Conservation (phyloP, 53 echinoderm and acorn worm genomes). For the Hippasteria phrygiana region DNA sequence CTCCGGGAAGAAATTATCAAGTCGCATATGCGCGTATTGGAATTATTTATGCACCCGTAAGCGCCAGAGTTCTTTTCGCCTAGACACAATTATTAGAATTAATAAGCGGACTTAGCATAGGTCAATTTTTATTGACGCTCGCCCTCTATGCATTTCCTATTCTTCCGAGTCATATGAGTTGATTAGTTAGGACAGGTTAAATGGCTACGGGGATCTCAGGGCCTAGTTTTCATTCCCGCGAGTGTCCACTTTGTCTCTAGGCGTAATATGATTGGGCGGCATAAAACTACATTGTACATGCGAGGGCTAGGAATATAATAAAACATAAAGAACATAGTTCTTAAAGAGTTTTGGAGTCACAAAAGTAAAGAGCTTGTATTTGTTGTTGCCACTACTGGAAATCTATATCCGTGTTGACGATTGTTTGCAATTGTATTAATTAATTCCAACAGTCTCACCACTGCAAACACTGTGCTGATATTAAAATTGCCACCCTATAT, state of each 20-base stretch:
- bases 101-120: not conserved
- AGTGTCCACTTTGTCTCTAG: not conserved
- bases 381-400: too few species aligned
- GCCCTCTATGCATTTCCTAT: conserved; percentile 38
- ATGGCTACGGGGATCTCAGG: not conserved
- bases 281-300: too few species aligned
- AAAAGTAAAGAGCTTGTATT: too few species aligned
- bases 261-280: too few species aligned
- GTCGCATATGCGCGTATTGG: not conserved
- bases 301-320: too few species aligned
- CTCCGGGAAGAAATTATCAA: not conserved
- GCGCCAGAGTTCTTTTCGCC: conserved; percentile 7
- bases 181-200: conserved; percentile 21
- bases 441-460: too few species aligned
- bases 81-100: conserved; percentile 28
- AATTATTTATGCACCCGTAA: not conserved
- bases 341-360: too few species aligned
- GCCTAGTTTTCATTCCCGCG: not conserved
- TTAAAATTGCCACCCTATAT: too few species aligned
- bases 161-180: conserved; percentile 12
- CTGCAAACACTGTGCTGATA: too few species aligned
- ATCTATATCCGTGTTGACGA: too few species aligned
- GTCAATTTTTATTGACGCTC: conserved; percentile 11
- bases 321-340: too few species aligned
- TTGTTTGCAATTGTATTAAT: too few species aligned